Conservation (phyloP, 2,113 vertebrate genomes). For the Alces alces region DNA sequence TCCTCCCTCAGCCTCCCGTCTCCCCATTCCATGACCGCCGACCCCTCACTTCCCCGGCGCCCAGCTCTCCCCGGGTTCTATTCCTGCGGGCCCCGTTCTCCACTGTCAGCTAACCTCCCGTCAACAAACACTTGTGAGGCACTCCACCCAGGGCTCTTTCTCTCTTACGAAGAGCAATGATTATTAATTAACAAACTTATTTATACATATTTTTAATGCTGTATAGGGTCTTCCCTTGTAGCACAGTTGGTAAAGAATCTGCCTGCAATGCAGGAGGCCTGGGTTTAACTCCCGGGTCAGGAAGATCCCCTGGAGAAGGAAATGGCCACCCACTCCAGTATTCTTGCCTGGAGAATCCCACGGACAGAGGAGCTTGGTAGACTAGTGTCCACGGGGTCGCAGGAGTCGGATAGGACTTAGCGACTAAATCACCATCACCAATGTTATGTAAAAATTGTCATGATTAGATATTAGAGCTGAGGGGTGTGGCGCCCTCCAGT, state of each 20-base stretch:
- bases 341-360: background rate
- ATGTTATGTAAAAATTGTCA: background rate
- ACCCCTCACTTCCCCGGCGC: too few relatives aligned
- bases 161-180: background rate
- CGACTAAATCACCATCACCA: background rate
- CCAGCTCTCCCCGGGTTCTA: too few relatives aligned
- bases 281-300: background rate
- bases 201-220: background rate
- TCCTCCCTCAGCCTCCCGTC: too few relatives aligned
- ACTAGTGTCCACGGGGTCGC: background rate
- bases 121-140: too few relatives aligned
- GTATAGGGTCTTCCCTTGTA: background rate
- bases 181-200: background rate
- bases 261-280: background rate
- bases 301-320: background rate
- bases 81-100: rapidly evolving
- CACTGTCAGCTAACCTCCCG: background rate
- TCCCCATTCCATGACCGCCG: rapidly evolving
- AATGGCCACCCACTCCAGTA: background rate
- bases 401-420: background rate
- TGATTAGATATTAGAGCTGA: background rate
- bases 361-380: background rate
- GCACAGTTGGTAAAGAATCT: background rate
- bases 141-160: background rate
- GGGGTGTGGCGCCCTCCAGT: background rate